Evolutionary conservation across 2,888 invertebrate genomes (phyloP).

Genomic region (Cataglyphis rosenhaueri): DNA sequence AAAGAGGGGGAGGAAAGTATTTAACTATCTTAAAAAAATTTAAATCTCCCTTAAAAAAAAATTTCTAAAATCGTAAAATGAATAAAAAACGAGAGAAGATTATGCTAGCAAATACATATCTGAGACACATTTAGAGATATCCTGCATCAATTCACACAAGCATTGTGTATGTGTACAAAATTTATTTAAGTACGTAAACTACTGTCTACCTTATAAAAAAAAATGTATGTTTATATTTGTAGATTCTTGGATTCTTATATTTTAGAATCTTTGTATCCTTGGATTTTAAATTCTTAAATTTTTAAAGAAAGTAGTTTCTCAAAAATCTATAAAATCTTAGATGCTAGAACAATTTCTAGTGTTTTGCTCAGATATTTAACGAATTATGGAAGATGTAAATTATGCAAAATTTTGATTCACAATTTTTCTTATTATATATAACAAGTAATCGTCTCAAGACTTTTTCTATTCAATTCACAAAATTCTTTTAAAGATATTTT

Average conservation of each 20-base stretch:
- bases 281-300: background rate
- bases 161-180: background rate
- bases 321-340: slow-evolving; percentile 25
- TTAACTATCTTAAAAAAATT: background rate
- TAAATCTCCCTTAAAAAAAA: background rate
- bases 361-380: background rate
- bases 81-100: background rate
- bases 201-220: slow-evolving; percentile 26
- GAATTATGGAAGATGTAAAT: slow-evolving; percentile 46
- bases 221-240: slow-evolving; percentile 19
- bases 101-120: background rate
- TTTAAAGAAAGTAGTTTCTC: background rate
- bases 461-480: slow-evolving; percentile 29
- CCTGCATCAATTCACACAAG: background rate
- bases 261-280: slow-evolving; percentile 41
- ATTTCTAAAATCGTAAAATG: background rate
- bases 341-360: slow-evolving; percentile 5
- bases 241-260: slow-evolving; percentile 47
- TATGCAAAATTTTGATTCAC: slow-evolving; percentile 16
- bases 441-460: slow-evolving; percentile 45
- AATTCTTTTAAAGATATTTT: slow-evolving; percentile 51
- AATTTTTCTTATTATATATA: slow-evolving; percentile 20
- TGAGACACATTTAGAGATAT: background rate
- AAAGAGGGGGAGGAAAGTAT: background rate
- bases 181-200: slow-evolving; percentile 41